These are phyloP conservation scores for Diorhabda elongata DNA, from an alignment of 1,140 invertebrate species.

Conservation along the genomic window DNA sequence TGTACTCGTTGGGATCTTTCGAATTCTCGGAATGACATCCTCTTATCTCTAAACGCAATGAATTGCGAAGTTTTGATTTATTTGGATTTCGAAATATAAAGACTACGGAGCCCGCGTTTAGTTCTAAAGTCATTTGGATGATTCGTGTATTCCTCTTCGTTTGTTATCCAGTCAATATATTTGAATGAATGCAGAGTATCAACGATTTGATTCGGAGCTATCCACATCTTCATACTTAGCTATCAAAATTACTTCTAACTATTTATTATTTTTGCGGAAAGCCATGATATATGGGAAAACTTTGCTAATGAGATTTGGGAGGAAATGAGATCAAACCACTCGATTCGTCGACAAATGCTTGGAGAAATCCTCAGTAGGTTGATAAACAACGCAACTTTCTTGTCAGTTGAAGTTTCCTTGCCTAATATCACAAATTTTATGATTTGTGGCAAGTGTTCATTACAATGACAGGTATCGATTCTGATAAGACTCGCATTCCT, in stretches of 20 bases:
- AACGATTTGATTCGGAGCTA: too few relatives aligned
- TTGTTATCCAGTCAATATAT: too few relatives aligned
- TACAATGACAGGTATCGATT: background rate
- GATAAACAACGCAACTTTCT: background rate
- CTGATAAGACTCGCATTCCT: too few relatives aligned
- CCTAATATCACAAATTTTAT: background rate
- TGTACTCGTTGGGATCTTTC: background rate
- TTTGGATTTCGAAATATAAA: background rate
- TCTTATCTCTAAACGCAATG: background rate
- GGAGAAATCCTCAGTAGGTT: background rate
- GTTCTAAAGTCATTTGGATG: background rate
- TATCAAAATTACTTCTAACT: too few relatives aligned
- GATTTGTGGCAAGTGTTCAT: background rate
- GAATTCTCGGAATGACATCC: constrained; percentile 1
- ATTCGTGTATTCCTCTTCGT: background rate
- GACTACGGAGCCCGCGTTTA: background rate
- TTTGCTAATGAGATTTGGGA: background rate
- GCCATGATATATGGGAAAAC: background rate
- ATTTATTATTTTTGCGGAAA: background rate
- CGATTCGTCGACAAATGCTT: background rate
- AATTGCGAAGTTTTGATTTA: background rate
- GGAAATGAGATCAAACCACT: background rate
- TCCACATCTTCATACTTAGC: too few relatives aligned
- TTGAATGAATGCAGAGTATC: too few relatives aligned
- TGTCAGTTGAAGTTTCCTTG: background rate